These are phyloP conservation scores for Lethrus apterus DNA, from an alignment of 1,140 invertebrate species.

Conservation along the genomic window DNA sequence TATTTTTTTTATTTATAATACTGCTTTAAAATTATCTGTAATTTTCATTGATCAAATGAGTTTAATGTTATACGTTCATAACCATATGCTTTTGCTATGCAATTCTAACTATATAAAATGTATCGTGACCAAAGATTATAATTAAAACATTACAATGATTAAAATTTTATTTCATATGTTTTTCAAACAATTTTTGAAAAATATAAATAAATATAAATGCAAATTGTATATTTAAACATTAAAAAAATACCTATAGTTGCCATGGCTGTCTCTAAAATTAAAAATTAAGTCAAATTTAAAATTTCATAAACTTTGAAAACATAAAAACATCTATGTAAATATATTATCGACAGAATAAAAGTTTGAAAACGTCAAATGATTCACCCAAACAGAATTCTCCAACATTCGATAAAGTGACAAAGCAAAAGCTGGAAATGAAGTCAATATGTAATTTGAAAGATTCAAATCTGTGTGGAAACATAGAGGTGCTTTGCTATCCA, in stretches of 20 bases:
- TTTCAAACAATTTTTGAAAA: too few relatives aligned
- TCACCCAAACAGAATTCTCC: constrained; percentile 28
- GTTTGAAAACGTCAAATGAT: constrained; percentile 14
- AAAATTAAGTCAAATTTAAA: too few relatives aligned
- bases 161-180: too few relatives aligned
- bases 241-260: neutral
- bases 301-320: neutral
- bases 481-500: constrained; percentile 4
- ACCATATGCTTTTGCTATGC: too few relatives aligned
- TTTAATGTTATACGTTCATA: too few relatives aligned
- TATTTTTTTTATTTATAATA: too few relatives aligned
- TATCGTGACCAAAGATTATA: too few relatives aligned
- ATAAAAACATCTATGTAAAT: constrained; percentile 4
- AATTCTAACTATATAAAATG: too few relatives aligned
- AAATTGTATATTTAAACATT: constrained; percentile 6
- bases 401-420: constrained; percentile 30
- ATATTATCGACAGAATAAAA: constrained; percentile 19
- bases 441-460: constrained; percentile 26
- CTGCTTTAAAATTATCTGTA: too few relatives aligned
- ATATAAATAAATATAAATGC: constrained; percentile 3
- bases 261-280: too few relatives aligned
- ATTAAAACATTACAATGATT: too few relatives aligned
- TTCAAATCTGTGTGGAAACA: constrained; percentile 13
- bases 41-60: too few relatives aligned
- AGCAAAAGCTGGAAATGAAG: constrained; percentile 30